phyloP scores from a whole-genome alignment of 1,140 invertebrate genomes.

The Orius laevigatus region DNA sequence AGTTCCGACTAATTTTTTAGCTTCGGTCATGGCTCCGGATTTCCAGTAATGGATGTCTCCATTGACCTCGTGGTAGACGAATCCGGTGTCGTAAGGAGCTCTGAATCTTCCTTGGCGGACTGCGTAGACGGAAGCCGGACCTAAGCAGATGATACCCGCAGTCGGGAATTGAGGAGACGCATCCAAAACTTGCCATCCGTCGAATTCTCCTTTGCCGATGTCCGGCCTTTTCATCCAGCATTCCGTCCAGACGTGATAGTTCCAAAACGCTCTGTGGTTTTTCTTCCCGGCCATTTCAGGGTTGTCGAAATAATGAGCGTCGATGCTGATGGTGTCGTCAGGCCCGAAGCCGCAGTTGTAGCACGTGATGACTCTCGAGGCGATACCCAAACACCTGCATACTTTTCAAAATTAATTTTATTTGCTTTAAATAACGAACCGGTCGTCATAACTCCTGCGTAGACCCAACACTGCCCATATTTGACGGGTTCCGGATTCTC shows the following conservation, averaged over 20 bases:
- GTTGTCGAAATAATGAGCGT: constrained; percentile 65
- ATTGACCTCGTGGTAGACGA: too few species aligned
- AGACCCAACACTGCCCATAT: constrained; percentile 93
- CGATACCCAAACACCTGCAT: constrained; percentile 72
- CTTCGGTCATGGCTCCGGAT: too few species aligned
- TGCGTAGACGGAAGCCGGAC: too few species aligned
- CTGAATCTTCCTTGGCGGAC: too few species aligned
- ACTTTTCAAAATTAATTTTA: constrained; percentile 36
- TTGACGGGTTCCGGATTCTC: constrained; percentile 72
- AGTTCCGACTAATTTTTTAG: too few species aligned
- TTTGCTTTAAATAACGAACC: constrained; percentile 33
- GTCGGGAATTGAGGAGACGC: constrained; percentile 59
- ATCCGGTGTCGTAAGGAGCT: too few species aligned
- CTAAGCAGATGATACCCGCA: too few species aligned
- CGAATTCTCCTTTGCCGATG: constrained; percentile 46
- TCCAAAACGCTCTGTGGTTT: constrained; percentile 51
- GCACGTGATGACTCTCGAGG: constrained; percentile 68
- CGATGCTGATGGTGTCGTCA: constrained; percentile 75
- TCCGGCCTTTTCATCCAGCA: constrained; percentile 83
- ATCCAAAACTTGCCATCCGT: constrained; percentile 88
- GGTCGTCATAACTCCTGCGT: constrained; percentile 72
- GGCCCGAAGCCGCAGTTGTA: constrained; percentile 85
- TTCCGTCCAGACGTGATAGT: constrained; percentile 94
- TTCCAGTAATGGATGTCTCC: too few species aligned
- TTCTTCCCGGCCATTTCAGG: constrained; percentile 60